Evolutionary conservation across 1,140 invertebrate species (phyloP).

Genomic region (Listronotus oregonensis): DNA sequence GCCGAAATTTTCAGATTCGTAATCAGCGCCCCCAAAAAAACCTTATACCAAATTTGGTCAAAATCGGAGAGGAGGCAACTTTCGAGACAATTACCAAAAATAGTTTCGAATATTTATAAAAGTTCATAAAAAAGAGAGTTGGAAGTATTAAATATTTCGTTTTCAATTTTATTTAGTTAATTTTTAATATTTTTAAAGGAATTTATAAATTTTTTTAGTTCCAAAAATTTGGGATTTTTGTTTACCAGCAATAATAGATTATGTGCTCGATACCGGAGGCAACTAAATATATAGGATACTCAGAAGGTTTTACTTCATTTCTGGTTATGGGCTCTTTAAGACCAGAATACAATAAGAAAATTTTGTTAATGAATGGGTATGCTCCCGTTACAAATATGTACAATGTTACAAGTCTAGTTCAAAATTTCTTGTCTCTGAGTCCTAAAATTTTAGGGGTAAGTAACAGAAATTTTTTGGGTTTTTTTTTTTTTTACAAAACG

Average conservation of each 20-base stretch:
- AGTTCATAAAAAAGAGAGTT: no score
- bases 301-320: slow-evolving; percentile 64
- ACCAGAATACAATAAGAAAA: slow-evolving; percentile 63
- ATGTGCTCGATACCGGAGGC: slow-evolving; percentile 59
- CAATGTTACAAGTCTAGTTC: slow-evolving; percentile 16
- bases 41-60: no score
- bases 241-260: slow-evolving; percentile 64
- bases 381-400: slow-evolving; percentile 21
- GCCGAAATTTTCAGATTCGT: no score
- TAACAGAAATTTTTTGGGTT: background rate
- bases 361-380: slow-evolving; percentile 43
- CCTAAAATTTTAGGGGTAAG: slow-evolving; percentile 11
- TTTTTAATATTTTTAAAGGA: no score
- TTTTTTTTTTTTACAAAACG: no score
- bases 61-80: no score
- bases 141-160: no score
- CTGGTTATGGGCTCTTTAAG: slow-evolving; percentile 59
- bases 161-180: no score
- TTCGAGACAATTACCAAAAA: no score
- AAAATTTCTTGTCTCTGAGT: background rate
- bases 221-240: slow-evolving; percentile 58
- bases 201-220: no score
- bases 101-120: no score
- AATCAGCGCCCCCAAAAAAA: no score
- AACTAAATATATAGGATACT: slow-evolving; percentile 63